These are phyloP conservation scores for Buceros bicornis DNA, from an alignment of 2,797 vertebrate genomes.

Conservation along the genomic window DNA sequence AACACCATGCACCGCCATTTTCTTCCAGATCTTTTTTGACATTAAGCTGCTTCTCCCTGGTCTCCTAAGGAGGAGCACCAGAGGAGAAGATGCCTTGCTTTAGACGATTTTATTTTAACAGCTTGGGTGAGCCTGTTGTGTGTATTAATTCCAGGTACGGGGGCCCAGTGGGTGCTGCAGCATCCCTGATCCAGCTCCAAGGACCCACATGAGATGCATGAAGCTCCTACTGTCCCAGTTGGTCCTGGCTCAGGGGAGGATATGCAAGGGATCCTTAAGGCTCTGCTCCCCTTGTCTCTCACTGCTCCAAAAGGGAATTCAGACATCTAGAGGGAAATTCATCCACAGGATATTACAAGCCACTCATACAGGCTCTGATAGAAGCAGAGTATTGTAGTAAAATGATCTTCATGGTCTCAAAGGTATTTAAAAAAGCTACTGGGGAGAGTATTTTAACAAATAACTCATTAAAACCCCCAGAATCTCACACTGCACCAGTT, in stretches of 20 bases:
- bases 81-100: neutral
- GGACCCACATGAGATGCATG: neutral
- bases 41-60: neutral
- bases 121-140: neutral
- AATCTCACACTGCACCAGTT: conserved; percentile 64
- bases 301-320: neutral
- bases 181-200: neutral
- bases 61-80: neutral
- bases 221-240: neutral
- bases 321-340: neutral
- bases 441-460: conserved; percentile 63
- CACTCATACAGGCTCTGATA: conserved; percentile 3
- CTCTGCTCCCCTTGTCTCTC: neutral
- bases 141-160: neutral
- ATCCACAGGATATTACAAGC: conserved; percentile 38
- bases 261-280: neutral
- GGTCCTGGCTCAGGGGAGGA: neutral
- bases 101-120: neutral
- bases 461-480: conserved; percentile 49
- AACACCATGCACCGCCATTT: neutral
- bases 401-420: conserved; percentile 54
- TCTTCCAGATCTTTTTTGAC: neutral
- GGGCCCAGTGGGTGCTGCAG: neutral
- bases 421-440: conserved; percentile 34
- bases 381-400: conserved; percentile 46